phyloP scores from a whole-genome alignment of 2,797 vertebrate genomes.

The Pipistrellus nathusii region DNA sequence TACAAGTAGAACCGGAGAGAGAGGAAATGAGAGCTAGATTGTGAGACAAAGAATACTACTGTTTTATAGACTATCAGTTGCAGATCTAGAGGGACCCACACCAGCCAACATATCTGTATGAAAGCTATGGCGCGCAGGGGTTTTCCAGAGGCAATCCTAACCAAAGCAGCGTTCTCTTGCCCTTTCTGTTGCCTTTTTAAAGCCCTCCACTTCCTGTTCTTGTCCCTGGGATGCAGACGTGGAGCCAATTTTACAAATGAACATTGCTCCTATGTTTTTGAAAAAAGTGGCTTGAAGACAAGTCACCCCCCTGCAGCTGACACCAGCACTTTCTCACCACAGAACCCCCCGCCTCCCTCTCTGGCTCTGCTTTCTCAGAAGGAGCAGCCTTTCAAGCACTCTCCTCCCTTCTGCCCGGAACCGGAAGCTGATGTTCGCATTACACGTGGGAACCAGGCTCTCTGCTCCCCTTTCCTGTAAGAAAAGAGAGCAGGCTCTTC shows the following conservation, averaged over 20 bases:
- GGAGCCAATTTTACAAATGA: not conserved
- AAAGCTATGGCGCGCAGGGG: not conserved
- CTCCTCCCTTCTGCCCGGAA: constrained; percentile 47
- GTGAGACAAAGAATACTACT: not conserved
- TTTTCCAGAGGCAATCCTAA: not conserved
- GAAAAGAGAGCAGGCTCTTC: not conserved
- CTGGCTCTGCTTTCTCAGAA: not conserved
- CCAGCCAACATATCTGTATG: not conserved
- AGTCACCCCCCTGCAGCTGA: not conserved
- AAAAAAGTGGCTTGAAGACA: constrained; percentile 7
- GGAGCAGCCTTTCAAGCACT: not conserved
- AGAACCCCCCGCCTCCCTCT: not conserved
- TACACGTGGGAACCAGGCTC: not conserved
- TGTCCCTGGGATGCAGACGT: not conserved
- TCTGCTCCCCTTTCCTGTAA: not conserved
- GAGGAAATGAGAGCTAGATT: not conserved
- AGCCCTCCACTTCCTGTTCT: not conserved
- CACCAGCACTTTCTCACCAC: not conserved
- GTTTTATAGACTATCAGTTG: not conserved
- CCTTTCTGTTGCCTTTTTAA: not conserved
- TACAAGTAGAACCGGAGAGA: not conserved
- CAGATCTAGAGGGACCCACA: not conserved
- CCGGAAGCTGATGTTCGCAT: not conserved
- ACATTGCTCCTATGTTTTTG: not conserved
- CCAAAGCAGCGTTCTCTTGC: not conserved